Percentiles rank a stretch among this genome's conserved stretches.
Evolutionary conservation across 2,113 vertebrate genomes (phyloP).

Genomic region (Pachyramphus minor): DNA sequence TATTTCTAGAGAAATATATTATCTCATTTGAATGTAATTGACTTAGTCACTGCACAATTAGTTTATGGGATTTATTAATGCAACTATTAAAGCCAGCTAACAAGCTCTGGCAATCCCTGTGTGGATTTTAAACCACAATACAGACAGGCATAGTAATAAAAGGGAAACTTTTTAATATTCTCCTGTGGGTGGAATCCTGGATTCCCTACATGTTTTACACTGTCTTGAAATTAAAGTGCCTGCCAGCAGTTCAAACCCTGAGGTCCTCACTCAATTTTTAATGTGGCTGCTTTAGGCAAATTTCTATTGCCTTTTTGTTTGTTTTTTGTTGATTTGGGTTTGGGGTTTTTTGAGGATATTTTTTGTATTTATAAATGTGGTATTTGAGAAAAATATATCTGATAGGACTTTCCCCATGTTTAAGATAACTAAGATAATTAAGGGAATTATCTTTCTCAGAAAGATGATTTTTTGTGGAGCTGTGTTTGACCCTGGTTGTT

Average conservation of each 20-base stretch:
- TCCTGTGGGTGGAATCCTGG: not conserved
- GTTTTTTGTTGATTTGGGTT: not conserved
- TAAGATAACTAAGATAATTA: not conserved
- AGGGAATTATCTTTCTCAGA: not conserved
- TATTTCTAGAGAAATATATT: conserved; percentile 26
- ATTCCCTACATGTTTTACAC: not conserved
- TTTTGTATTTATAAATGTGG: not conserved
- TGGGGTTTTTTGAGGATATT: rapidly evolving
- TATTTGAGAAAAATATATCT: not conserved
- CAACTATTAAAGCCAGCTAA: conserved; percentile 60
- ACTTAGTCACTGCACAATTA: conserved; percentile 40
- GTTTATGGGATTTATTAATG: conserved; percentile 69
- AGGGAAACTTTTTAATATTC: not conserved
- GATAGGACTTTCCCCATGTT: not conserved
- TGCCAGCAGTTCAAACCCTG: not conserved
- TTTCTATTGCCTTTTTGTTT: not conserved
- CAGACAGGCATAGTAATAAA: conserved; percentile 1
- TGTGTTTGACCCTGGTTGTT: not conserved
- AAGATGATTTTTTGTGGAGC: not conserved
- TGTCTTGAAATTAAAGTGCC: conserved; percentile 9
- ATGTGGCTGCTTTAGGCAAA: not conserved
- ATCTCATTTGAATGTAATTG: conserved; percentile 52
- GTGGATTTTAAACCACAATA: conserved; percentile 43
- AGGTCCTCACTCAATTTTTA: not conserved
- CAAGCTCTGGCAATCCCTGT: conserved; percentile 53